Evolutionary conservation across 1,140 invertebrate species (phyloP), one percentile per base, ranked within the genome.

Genomic region (Brachionus angularis): DNA sequence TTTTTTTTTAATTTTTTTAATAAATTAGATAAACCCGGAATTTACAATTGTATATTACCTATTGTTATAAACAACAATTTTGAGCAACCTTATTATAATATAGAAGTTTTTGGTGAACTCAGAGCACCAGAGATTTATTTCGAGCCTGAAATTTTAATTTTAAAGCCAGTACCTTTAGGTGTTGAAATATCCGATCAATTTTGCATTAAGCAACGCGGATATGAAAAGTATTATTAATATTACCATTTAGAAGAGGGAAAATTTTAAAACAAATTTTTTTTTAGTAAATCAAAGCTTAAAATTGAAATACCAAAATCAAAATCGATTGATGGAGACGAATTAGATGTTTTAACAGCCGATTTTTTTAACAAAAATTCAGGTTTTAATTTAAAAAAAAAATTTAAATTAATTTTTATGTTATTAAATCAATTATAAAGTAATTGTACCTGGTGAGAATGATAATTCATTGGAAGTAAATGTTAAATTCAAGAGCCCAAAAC

Each of bases 91-190:
- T 81, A 79, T 73, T 76, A 78, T 74, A 76, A 77, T 42, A 72
- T 81, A 14, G 74, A 76, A 21, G 72, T 82, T 8, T 52, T 52
- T 25, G 79, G 77, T 14, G 75, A 78, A 72, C 73, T 80, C 52
- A 76, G 77, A 71, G 73, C 74, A 0, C 79, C 80, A 7, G 74
- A 58, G 27, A 73, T 82, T 16, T 76, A 76, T 76, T 82, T 82
- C 76, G 78, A 80, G 25, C 80, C 79, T 34, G 72, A 73, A n/a
- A 75, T 75, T 5, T 73, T 80, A 25, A 75, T 78, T 10, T 72
- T 81, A 27, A 80, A 76, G 16, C 79, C 80, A 58, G 77, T 78
- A 5, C 80, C 80, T n/a, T 73, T 81, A 7, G 44, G 72, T 23
- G 79, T 78, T 5, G 76, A 78, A 29, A 73, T 77, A 8, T 73